phyloP scores from a whole-genome alignment of 2,797 vertebrate genomes.

The Poeciliopsis presidionis region DNA sequence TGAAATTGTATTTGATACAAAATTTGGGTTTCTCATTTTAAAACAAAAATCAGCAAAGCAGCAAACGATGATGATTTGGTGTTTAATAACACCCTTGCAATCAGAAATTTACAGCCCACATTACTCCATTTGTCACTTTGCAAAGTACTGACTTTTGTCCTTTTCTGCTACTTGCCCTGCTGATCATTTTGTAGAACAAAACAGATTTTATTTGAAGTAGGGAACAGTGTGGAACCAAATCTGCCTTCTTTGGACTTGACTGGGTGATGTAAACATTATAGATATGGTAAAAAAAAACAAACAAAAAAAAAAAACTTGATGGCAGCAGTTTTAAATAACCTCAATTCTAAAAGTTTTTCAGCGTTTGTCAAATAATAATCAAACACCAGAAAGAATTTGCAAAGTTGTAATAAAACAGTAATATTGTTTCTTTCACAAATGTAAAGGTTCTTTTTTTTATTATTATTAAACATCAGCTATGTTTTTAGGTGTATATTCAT shows the following conservation, averaged over 20 bases:
- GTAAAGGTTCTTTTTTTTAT: constrained; percentile 4
- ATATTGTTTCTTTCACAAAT: constrained; percentile 10
- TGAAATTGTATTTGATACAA: neutral
- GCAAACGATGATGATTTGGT: neutral
- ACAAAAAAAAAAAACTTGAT: neutral
- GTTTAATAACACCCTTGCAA: neutral
- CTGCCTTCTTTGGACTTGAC: neutral
- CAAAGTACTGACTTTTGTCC: neutral
- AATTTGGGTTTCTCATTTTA: neutral
- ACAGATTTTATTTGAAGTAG: neutral
- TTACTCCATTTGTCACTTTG: neutral
- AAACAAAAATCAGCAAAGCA: neutral
- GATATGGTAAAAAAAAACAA: neutral
- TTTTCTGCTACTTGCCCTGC: neutral
- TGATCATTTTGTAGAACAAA: neutral
- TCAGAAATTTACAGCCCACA: neutral
- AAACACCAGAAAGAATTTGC: too few species aligned
- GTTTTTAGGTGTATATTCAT: constrained; percentile 52
- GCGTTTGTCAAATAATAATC: neutral
- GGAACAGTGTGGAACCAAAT: neutral
- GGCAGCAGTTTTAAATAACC: neutral
- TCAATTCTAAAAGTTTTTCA: neutral
- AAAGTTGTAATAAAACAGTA: constrained; percentile 1
- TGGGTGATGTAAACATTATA: neutral
- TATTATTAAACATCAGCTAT: constrained; percentile 34